phyloP scores from a whole-genome alignment of 2,888 invertebrate genomes.

The Hirtodrosophila duncani region DNA sequence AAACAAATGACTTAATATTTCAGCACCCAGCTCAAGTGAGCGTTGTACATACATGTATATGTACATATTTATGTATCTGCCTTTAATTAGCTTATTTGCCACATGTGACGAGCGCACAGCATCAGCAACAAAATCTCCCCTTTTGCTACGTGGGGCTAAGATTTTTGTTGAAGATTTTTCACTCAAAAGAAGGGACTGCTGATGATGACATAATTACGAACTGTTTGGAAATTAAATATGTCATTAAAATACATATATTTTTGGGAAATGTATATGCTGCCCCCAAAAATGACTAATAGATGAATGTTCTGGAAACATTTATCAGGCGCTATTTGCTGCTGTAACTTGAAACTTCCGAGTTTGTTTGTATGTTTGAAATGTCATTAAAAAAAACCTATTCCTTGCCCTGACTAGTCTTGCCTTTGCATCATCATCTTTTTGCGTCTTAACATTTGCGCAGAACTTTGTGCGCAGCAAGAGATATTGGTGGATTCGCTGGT shows the following conservation, averaged over 20 bases:
- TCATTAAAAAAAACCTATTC: neutral
- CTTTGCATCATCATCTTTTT: conserved; percentile 15
- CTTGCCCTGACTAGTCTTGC: neutral
- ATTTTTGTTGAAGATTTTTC: conserved; percentile 28
- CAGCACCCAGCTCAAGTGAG: conserved; percentile 13
- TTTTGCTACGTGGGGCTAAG: too few relatives aligned
- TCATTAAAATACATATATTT: conserved; percentile 55
- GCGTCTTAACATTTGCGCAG: conserved; percentile 37
- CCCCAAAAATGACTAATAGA: conserved; percentile 21
- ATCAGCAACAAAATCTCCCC: too few relatives aligned
- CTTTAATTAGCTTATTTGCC: conserved; percentile 61
- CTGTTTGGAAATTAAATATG: conserved; percentile 45
- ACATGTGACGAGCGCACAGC: conserved; percentile 46
- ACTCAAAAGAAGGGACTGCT: conserved; percentile 17
- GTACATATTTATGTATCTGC: too few relatives aligned
- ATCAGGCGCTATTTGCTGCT: conserved; percentile 3
- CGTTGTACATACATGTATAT: too few relatives aligned
- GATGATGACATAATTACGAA: conserved; percentile 63
- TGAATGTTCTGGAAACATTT: conserved; percentile 11
- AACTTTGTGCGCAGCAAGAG: conserved; percentile 36
- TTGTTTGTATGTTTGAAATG: neutral
- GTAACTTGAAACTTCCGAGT: conserved; percentile 22
- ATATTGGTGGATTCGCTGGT: conserved; percentile 9
- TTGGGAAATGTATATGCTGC: conserved; percentile 19
- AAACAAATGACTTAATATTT: conserved; percentile 37